Evolutionary conservation across 2,888 invertebrate genomes (phyloP).

Genomic region (Linnaemya tessellans): DNA sequence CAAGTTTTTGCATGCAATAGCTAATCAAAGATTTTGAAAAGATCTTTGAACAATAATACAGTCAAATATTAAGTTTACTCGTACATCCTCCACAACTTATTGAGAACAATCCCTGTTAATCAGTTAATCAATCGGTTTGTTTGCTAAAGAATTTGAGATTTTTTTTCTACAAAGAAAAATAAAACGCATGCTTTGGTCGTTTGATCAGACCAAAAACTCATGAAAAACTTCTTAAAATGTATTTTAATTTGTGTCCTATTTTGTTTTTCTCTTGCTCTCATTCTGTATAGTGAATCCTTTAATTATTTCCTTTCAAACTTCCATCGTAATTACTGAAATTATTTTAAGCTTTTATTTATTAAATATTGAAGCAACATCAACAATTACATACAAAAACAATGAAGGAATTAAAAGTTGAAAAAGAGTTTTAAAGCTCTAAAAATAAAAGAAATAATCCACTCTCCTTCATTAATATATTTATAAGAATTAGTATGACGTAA

Average conservation of each 20-base stretch:
- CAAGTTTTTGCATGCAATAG: constrained; percentile 46
- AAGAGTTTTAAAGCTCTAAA: constrained; percentile 34
- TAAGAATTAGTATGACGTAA: constrained; percentile 51
- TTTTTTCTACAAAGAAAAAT: constrained; percentile 12
- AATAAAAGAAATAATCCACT: constrained; percentile 20
- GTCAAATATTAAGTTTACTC: constrained; percentile 39
- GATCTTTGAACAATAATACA: constrained; percentile 19
- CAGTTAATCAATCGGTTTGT: constrained; percentile 7
- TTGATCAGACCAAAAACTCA: constrained; percentile 46
- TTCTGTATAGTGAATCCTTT: constrained; percentile 64
- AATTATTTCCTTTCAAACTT: constrained; percentile 15
- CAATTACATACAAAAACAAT: constrained; percentile 11
- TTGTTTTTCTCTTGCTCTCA: constrained; percentile 25
- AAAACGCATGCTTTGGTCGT: constrained; percentile 46
- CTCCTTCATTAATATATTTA: constrained; percentile 39
- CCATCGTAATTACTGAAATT: constrained; percentile 52
- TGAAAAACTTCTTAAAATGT: constrained; percentile 24
- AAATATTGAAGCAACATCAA: constrained; percentile 32
- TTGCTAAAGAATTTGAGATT: neutral
- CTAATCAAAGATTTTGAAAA: constrained; percentile 33
- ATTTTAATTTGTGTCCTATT: constrained; percentile 33
- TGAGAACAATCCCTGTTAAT: neutral
- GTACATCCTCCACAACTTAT: constrained; percentile 9
- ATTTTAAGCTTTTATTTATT: constrained; percentile 68
- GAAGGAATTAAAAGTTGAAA: constrained; percentile 36